phyloP scores from a whole-genome alignment of 2,888 invertebrate genomes.

The Cephus sareptanus region DNA sequence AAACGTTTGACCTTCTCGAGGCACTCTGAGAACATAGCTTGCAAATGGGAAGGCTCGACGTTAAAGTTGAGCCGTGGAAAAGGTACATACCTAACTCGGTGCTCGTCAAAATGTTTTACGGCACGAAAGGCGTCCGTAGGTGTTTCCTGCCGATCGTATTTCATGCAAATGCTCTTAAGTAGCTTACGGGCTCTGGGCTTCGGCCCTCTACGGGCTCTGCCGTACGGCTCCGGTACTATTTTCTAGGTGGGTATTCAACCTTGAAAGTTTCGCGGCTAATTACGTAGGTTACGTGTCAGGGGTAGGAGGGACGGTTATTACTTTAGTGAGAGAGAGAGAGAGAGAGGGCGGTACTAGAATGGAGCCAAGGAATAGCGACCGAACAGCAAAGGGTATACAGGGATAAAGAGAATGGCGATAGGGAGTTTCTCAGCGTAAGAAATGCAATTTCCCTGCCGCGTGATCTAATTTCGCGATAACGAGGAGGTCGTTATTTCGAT shows the following conservation, averaged over 20 bases:
- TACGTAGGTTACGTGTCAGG: constrained; percentile 14
- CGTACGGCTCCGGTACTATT: constrained; percentile 7
- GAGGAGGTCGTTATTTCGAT: constrained; percentile 5
- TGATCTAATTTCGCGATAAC: constrained; percentile 32
- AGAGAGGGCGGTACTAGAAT: too few relatives aligned
- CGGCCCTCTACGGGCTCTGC: not conserved
- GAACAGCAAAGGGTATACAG: too few relatives aligned
- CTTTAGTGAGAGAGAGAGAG: too few relatives aligned
- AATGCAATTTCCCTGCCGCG: not conserved
- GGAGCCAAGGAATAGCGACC: too few relatives aligned
- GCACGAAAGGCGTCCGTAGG: constrained; percentile 31
- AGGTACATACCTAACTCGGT: constrained; percentile 24
- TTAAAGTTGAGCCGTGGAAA: constrained; percentile 22
- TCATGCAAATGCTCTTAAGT: constrained; percentile 30
- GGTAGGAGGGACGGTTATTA: too few relatives aligned
- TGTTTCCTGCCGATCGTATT: constrained; percentile 28
- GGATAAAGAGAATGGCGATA: too few relatives aligned
- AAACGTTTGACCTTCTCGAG: too few relatives aligned
- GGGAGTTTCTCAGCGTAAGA: too few relatives aligned
- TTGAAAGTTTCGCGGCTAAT: constrained; percentile 29
- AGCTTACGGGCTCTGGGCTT: not conserved
- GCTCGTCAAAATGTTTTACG: constrained; percentile 41
- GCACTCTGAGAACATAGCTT: not conserved
- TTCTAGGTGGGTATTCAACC: constrained; percentile 18
- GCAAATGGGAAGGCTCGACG: constrained; percentile 29